Percentiles rank a stretch among this genome's conserved stretches.
Conservation (phyloP, 2,797 vertebrate genomes). For the Oophaga sylvatica region DNA sequence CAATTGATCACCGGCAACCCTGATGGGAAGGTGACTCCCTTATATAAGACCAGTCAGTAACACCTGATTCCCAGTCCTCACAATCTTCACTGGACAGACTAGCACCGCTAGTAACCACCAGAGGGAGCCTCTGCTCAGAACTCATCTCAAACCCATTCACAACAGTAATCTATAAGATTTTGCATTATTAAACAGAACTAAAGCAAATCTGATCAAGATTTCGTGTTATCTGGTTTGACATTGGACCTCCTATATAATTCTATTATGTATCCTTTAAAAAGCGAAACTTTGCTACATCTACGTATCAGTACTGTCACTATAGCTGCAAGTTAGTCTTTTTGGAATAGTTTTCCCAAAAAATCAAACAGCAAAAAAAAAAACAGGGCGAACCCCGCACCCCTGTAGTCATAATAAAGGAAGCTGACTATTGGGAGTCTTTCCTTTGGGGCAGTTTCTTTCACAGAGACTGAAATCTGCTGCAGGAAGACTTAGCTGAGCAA, state of each 20-base stretch:
- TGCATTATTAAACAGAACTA: not conserved
- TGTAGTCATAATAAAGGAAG: slow-evolving; percentile 58
- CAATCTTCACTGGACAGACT: too few relatives aligned
- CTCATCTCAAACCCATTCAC: too few relatives aligned
- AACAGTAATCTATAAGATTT: not conserved
- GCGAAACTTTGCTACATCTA: not conserved
- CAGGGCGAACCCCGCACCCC: slow-evolving; percentile 15
- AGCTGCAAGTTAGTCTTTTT: not conserved
- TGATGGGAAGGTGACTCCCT: too few relatives aligned
- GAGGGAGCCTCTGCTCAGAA: too few relatives aligned
- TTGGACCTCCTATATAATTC: not conserved
- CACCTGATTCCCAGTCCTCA: too few relatives aligned
- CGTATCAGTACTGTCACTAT: not conserved
- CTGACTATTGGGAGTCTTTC: slow-evolving; percentile 34
- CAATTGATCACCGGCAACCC: too few relatives aligned
- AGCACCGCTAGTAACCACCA: too few relatives aligned
- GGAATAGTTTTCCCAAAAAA: slow-evolving; percentile 11
- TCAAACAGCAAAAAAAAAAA: not conserved
- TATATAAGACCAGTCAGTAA: too few relatives aligned
- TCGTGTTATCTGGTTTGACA: not conserved
- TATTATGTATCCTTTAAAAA: not conserved
- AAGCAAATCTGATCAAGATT: not conserved
- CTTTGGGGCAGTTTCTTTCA: slow-evolving; percentile 35
- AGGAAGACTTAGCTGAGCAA: slow-evolving; percentile 47
- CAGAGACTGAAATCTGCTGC: slow-evolving; percentile 29